Evolutionary conservation across 2,888 invertebrate species (phyloP).

Genomic region (Odontomyia ornata): DNA sequence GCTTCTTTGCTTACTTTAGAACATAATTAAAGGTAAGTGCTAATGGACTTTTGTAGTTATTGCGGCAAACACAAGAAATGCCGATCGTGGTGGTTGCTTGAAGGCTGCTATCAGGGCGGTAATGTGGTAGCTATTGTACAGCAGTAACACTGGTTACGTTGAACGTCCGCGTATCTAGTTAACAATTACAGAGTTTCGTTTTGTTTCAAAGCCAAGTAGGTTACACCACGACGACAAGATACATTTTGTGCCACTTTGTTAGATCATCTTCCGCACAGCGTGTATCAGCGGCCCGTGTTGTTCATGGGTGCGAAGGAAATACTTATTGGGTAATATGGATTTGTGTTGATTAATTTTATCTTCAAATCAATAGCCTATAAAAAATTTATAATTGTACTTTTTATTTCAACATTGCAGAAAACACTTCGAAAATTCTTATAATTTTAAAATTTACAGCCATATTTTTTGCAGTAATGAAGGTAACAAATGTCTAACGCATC

Average conservation of each 20-base stretch:
- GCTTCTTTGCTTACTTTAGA: slow-evolving; percentile 42
- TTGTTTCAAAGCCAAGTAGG: slow-evolving; percentile 28
- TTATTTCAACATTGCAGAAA: no score
- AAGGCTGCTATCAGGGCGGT: slow-evolving; percentile 21
- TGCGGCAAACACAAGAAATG: slow-evolving; percentile 36
- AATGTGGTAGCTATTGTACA: slow-evolving; percentile 20
- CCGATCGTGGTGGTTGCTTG: slow-evolving; percentile 2
- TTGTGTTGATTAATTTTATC: no score
- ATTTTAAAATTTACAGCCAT: no score
- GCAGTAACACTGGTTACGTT: slow-evolving; percentile 15
- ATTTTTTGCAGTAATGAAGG: no score
- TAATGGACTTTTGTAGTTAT: slow-evolving; percentile 45
- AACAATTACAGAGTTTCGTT: slow-evolving; percentile 35
- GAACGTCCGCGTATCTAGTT: slow-evolving; percentile 6
- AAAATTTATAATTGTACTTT: no score
- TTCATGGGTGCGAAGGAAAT: no score
- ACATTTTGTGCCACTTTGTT: slow-evolving; percentile 37
- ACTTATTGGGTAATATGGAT: no score
- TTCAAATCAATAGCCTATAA: no score
- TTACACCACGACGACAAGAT: slow-evolving; percentile 33
- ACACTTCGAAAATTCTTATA: no score
- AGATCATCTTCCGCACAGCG: not conserved
- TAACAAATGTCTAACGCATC: no score
- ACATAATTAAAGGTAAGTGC: slow-evolving; percentile 46
- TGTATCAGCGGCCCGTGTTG: no score